Base-by-base conservation (phyloP, 2,888 invertebrate genomes). In the Sesamia inferens region DNA sequence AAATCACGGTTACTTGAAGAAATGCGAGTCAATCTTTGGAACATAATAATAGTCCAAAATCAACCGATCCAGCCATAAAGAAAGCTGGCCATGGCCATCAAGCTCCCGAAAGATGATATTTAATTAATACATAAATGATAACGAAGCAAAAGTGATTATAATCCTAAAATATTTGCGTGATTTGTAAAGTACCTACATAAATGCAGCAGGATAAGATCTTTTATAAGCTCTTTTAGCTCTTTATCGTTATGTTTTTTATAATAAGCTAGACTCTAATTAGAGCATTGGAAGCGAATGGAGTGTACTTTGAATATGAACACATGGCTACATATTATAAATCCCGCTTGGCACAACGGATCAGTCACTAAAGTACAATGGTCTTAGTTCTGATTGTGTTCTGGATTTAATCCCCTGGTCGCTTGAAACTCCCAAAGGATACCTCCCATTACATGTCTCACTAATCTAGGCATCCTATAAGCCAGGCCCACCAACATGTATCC, bases 401-500 rank as follows among this genome's bases (percentile, higher is more conserved):
- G 55, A 78, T 66, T 63, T 57, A 80, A 61, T 68, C 64, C 68
- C 39, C 24, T 55, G 54, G 55, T 55, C 58, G 66, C n/a, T 19
- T 63, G 24, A 69, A 57, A 39, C 51, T 57, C 59, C 55, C 58
- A 59, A 55, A 70, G 58, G 58, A 70, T 69, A 67, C 59, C 13
- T 64, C 54, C 63, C 71, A 65, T 78, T 61, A 71, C 42, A 16
- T 31, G 19, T 22, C 10, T 7, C 22, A 67, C 42, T 67, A 67
- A 75, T 79, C 70, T 69, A 59, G n/a, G 31, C 44, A 48, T 58
- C 16, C 44, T 31, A 11, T 71, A 68, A 76, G 66, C 67, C 47
- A 61, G 14, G 51, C 47, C 44, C 54, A 47, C 55, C 63, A 69
- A 70, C 54, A 78, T 67, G 16, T 65, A 64, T 44, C 48, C 61